phyloP scores from a whole-genome alignment of 2,888 invertebrate species.

The Adelphocoris suturalis region DNA sequence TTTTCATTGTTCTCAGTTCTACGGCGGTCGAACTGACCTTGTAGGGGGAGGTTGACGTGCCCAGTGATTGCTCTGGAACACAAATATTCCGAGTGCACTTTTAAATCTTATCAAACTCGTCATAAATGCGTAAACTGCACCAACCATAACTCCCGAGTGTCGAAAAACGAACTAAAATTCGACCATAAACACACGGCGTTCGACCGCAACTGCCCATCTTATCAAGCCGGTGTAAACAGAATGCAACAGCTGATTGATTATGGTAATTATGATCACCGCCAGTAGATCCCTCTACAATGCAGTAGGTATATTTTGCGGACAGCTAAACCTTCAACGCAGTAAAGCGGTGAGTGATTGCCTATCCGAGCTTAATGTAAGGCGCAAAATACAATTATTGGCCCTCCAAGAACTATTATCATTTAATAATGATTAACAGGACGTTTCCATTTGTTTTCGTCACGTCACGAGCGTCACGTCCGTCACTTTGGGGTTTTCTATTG shows the following conservation, averaged over 20 bases:
- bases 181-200: background rate
- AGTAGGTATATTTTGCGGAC: background rate
- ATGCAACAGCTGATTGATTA: slow-evolving; percentile 30
- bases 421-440: too few species aligned
- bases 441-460: too few species aligned
- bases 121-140: background rate
- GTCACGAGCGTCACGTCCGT: too few species aligned
- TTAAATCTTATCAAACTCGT: background rate
- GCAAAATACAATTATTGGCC: background rate
- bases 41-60: too few species aligned
- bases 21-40: background rate
- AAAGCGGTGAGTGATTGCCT: too few species aligned
- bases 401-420: background rate
- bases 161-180: background rate
- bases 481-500: too few species aligned
- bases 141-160: background rate
- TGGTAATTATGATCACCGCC: background rate
- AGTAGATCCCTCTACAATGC: background rate
- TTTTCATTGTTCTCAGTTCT: background rate
- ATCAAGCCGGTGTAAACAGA: background rate
- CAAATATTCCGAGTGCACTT: too few species aligned
- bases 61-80: too few species aligned
- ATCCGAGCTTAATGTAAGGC: background rate
- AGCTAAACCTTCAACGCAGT: slow-evolving; percentile 2
- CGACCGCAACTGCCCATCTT: background rate